phyloP scores from a whole-genome alignment of 2,113 vertebrate genomes.

The Daboia siamensis region DNA sequence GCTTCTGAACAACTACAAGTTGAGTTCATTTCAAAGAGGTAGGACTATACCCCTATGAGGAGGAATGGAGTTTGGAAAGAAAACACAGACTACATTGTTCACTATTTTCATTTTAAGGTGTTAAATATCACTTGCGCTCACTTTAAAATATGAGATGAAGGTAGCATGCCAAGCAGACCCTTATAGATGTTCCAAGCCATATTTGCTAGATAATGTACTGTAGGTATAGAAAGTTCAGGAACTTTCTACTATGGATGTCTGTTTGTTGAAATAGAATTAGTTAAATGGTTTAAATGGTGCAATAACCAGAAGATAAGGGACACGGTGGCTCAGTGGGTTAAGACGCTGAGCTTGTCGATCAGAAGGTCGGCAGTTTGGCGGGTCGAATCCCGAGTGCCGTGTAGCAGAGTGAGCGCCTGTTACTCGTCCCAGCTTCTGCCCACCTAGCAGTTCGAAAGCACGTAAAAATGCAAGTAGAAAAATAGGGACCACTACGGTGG shows the following conservation, averaged over 20 bases:
- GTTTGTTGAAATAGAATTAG: slow-evolving; percentile 30
- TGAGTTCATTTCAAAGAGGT: slow-evolving; percentile 25
- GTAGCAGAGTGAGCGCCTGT: too few relatives aligned
- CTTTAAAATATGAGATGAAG: slow-evolving; percentile 46
- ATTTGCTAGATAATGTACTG: slow-evolving; percentile 40
- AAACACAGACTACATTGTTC: slow-evolving; percentile 41
- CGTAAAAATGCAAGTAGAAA: too few relatives aligned
- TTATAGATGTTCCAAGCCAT: slow-evolving; percentile 58
- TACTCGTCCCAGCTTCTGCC: too few relatives aligned
- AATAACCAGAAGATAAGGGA: slow-evolving; percentile 1
- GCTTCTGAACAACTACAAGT: slow-evolving; percentile 17
- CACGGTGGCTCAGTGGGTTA: too few relatives aligned
- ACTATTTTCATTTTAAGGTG: slow-evolving; percentile 23
- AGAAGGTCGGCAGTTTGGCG: too few relatives aligned
- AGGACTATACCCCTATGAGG: background rate
- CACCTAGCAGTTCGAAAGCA: too few relatives aligned
- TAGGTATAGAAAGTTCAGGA: slow-evolving; percentile 42
- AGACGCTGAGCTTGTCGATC: too few relatives aligned
- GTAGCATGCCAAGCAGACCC: slow-evolving; percentile 31
- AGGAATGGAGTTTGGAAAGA: slow-evolving; percentile 28
- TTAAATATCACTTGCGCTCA: background rate
- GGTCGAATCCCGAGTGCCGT: too few relatives aligned
- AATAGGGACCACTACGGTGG: too few relatives aligned
- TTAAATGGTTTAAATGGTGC: slow-evolving; percentile 10
- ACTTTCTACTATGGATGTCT: background rate